Conservation (phyloP, 2,113 vertebrate genomes). For the Gadus chalcogrammus region DNA sequence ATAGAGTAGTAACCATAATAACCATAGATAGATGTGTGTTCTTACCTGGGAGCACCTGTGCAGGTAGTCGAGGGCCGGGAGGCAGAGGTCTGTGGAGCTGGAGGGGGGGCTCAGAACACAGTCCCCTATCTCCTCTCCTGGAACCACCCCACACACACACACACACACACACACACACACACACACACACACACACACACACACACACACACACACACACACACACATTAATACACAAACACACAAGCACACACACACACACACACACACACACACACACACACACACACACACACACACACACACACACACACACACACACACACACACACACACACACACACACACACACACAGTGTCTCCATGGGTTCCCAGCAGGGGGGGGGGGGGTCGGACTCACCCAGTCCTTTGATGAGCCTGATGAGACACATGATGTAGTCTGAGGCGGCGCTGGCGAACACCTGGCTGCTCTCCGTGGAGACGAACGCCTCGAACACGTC, state of each 20-base stretch:
- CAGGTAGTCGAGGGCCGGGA: conserved; percentile 93
- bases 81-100: conserved; percentile 91
- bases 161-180: too few species aligned
- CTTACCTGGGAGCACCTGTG: conserved; percentile 91
- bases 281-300: too few species aligned
- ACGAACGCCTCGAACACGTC: conserved; percentile 98
- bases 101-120: conserved; percentile 76
- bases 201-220: too few species aligned
- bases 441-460: conserved; percentile 95
- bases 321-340: too few species aligned
- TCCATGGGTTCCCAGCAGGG: too few species aligned
- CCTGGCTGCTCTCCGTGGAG: conserved; percentile 96
- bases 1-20: too few species aligned
- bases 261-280: too few species aligned
- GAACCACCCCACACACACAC: not conserved
- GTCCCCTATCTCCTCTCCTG: conserved; percentile 92
- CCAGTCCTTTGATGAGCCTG: conserved; percentile 98
- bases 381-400: conserved; percentile 60
- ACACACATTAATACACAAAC: too few species aligned
- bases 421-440: conserved; percentile 99
- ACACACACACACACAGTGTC: not conserved
- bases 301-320: too few species aligned
- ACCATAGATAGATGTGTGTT: too few species aligned
- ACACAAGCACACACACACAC: not conserved
- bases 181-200: too few species aligned